Evolutionary conservation across 2,113 vertebrate species (phyloP), one percentile per base, ranked within the genome.

Genomic region (Muscicapa adusta): DNA sequence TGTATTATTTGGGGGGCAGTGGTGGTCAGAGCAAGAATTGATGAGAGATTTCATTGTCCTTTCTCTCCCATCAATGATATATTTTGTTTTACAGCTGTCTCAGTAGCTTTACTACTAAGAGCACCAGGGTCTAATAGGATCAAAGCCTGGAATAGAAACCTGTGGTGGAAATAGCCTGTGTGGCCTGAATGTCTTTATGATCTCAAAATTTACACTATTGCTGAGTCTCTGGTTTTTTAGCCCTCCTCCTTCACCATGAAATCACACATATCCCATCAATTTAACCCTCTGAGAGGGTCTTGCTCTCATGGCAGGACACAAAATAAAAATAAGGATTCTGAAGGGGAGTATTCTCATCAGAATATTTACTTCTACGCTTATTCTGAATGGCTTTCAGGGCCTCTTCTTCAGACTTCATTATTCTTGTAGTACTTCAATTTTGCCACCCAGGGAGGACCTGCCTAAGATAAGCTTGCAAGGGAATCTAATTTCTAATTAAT

Each of bases 401-500:
- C 31, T 93, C 43, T 57, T 81, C 28, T 81, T 90, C 86, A 91
- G 65, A 57, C 18, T 68, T 89, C 31, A 56, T 81, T 92, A 92
- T 88, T 84, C 61, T 50, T 62, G 28, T 34, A 68, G 38, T 63
- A 61, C n/a, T 88, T 92, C 38, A 17, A 4, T 72, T 88, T 75
- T 84, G 65, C 45, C 42, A 89, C 42, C 48, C 53, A 82, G 80
- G 80, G 93, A 96, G 45, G 36, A 68, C 31, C 7, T 91, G 77
- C 23, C 19, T 26, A 72, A 84, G 66, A 71, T 93, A 78, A 85
- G 45, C 62, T 93, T 92, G 58, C 78, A 88, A 88, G 78, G 82
- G 63, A 94, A 95, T 92, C 45, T 75, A 13, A 91, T 75, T 95
- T 92, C 70, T 97, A 96, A 96, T 97, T 95, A 94, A 15, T 94